Evolutionary conservation across 2,113 vertebrate species (phyloP), one percentile per base, ranked within the genome.

Genomic region (Corythornis vintsioides): DNA sequence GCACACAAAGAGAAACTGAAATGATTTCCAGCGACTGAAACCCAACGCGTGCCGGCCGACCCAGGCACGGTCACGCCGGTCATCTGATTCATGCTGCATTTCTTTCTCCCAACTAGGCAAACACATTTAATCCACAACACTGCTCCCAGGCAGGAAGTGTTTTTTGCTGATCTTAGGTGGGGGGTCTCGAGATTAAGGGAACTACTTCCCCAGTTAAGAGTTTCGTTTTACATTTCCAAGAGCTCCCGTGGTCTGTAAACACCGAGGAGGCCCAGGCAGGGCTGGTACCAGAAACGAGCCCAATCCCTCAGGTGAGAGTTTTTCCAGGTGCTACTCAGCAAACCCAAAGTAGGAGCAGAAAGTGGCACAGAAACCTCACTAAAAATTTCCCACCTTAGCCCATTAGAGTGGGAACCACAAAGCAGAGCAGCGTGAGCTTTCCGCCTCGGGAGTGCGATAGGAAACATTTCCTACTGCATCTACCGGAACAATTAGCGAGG

Each of bases 221-320:
- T 95, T 97, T 96, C 83, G 77, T 96, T 96, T 97, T 90, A 85
- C 82, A 84, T 60, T 82, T 84, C 84, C 72, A 76, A 70, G 93
- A 94, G 64, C 86, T 79, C 60, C 83, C 79, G 79, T 56, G 95
- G 81, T 83, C 88, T 45, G 29, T 28, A 74, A 60, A 6, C 7
- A 67, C 55, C 52, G 67, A 15, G 0, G 9, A 76, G 53, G 65
- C 66, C 73, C 80, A 59, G 0, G 55, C 2, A 9, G 43, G 7
- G 43, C 24, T 0, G 0, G 12, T 25, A 55, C 11, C 21, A 29
- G 1, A 43, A 86, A 63, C 50, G 31, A 70, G 11, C 17, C 29
- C 74, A 45, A 83, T 55, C 47, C 79, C 57, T 38, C 72, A 75
- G 48, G 66, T 94, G 71, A 45, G 69, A 75, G 75, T 52, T 85